These are phyloP conservation scores for Nomada fucata DNA, from an alignment of 2,888 invertebrate species.

Conservation along the genomic window DNA sequence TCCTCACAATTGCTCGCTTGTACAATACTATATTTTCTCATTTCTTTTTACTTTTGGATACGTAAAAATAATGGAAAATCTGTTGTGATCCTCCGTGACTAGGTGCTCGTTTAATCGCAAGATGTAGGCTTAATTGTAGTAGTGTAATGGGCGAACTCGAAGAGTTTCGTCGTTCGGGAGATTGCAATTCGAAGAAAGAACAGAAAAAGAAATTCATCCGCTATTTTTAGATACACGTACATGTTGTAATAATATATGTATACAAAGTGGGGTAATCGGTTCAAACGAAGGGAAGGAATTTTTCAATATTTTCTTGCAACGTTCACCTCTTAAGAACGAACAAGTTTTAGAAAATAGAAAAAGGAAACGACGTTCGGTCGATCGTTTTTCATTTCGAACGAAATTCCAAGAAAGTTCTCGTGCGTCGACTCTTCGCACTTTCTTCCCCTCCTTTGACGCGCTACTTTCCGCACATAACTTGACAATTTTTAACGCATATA, in stretches of 20 bases:
- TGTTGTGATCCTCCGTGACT: slow-evolving; percentile 20
- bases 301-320: too few species aligned
- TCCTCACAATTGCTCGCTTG: background rate
- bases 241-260: slow-evolving; percentile 19
- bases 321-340: background rate
- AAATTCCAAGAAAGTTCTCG: background rate
- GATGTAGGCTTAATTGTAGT: slow-evolving; percentile 26
- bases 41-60: background rate
- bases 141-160: slow-evolving; percentile 32
- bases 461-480: slow-evolving; percentile 55
- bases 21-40: background rate
- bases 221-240: slow-evolving; percentile 41
- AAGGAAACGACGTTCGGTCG: background rate
- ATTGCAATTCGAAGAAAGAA: slow-evolving; percentile 39
- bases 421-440: background rate
- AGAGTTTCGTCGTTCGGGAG: slow-evolving; percentile 38
- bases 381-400: background rate
- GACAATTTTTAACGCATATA: slow-evolving; percentile 47
- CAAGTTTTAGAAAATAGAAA: background rate
- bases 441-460: slow-evolving; percentile 31
- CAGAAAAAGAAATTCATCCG: slow-evolving; percentile 36
- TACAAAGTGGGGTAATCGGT: background rate
- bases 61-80: background rate
- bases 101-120: slow-evolving; percentile 18
- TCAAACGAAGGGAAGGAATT: slow-evolving; percentile 29